These are phyloP conservation scores for Exaiptasia diaphana DNA, from an alignment of 64 coral and sea anemone species.

Conservation along the genomic window DNA sequence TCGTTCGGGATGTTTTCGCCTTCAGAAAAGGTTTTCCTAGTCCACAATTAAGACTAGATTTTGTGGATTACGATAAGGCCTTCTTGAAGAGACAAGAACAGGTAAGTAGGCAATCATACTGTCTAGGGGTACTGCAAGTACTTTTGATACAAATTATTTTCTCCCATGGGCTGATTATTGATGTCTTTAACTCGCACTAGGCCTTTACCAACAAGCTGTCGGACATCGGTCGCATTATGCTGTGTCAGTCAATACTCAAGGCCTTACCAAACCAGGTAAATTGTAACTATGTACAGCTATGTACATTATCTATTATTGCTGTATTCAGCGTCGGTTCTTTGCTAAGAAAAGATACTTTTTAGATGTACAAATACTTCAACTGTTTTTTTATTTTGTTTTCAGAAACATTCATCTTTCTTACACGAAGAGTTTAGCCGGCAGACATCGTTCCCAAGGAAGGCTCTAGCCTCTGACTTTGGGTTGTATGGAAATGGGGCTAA, in stretches of 20 bases:
- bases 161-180: background rate
- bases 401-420: slow-evolving; percentile 94
- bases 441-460: slow-evolving; percentile 93
- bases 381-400: too few species aligned
- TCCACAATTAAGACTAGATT: slow-evolving; percentile 72
- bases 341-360: too few species aligned
- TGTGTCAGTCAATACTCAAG: slow-evolving; percentile 69
- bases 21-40: slow-evolving; percentile 90
- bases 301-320: background rate
- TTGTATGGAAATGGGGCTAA: slow-evolving; percentile 82
- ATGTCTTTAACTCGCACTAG: too few species aligned
- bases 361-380: too few species aligned
- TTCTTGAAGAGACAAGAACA: slow-evolving; percentile 84
- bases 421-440: slow-evolving; percentile 95
- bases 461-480: slow-evolving; percentile 86
- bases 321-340: too few species aligned
- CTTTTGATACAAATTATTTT: background rate
- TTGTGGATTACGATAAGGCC: slow-evolving; percentile 43
- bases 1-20: slow-evolving; percentile 81
- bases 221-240: slow-evolving; percentile 78
- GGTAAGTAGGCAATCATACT: too few species aligned
- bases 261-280: slow-evolving; percentile 83
- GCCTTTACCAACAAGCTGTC: slow-evolving; percentile 89
- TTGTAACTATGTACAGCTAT: background rate
- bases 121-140: background rate